These are phyloP conservation scores for Noturus placidus DNA, from an alignment of 2,113 vertebrate genomes.

Conservation along the genomic window DNA sequence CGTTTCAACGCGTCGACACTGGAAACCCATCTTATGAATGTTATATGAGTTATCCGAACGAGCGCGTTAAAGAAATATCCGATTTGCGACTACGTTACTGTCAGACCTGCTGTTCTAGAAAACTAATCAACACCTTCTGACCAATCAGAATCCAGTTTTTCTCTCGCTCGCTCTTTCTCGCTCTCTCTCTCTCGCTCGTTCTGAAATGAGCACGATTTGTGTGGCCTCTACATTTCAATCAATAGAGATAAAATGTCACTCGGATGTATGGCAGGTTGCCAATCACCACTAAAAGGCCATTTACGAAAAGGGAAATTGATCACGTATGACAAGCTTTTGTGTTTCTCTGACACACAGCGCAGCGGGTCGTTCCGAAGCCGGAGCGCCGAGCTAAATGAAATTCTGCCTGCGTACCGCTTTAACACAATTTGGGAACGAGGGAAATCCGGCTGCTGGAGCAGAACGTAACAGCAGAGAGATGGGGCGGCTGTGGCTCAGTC, in stretches of 20 bases:
- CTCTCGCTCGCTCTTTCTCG: background rate
- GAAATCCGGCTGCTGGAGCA: slow-evolving; percentile 43
- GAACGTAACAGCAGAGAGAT: background rate
- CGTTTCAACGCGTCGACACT: background rate
- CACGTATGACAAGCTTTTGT: slow-evolving; percentile 55
- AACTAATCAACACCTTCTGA: background rate
- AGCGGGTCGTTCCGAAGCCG: slow-evolving; percentile 22
- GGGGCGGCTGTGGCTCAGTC: too few relatives aligned
- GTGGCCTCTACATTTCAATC: slow-evolving; percentile 56
- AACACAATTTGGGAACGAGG: slow-evolving; percentile 61
- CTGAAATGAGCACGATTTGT: background rate
- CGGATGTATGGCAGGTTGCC: slow-evolving; percentile 35
- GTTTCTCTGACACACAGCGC: slow-evolving; percentile 27
- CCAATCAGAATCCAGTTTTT: background rate
- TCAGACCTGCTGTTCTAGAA: background rate
- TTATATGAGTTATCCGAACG: background rate
- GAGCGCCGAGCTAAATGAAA: slow-evolving; percentile 49
- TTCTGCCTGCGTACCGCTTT: slow-evolving; percentile 52
- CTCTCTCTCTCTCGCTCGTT: background rate
- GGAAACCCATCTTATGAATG: background rate
- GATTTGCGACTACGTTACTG: background rate
- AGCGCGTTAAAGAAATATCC: background rate
- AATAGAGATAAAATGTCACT: slow-evolving; percentile 56
- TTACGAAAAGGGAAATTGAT: slow-evolving; percentile 34
- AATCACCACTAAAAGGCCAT: slow-evolving; percentile 46